These are phyloP conservation scores for Arctopsyche grandis DNA, from an alignment of 1,140 invertebrate genomes.

Conservation along the genomic window DNA sequence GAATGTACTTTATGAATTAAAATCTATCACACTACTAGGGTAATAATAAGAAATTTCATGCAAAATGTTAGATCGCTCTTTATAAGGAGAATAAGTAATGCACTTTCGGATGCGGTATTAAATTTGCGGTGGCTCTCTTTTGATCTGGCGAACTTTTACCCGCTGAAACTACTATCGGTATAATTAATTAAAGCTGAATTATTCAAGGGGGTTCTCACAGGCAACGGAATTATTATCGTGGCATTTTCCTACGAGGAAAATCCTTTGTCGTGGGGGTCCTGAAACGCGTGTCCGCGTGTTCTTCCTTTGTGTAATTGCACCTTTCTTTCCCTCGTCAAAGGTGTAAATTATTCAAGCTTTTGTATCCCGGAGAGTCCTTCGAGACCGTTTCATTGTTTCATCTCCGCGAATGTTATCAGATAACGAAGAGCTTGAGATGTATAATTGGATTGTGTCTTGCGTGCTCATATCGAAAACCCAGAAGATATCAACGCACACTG, in stretches of 20 bases:
- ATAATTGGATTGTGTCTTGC: background rate
- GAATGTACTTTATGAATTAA: no score
- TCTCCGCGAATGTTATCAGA: background rate
- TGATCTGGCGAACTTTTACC: background rate
- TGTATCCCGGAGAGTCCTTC: background rate
- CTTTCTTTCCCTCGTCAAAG: conserved; percentile 7
- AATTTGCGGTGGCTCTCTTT: no score
- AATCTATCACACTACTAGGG: no score
- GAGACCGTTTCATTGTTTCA: conserved; percentile 18
- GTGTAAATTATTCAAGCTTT: conserved; percentile 13
- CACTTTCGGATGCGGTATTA: no score
- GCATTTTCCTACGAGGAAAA: background rate
- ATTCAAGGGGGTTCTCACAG: background rate
- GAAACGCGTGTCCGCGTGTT: background rate
- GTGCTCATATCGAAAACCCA: background rate
- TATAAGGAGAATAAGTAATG: no score
- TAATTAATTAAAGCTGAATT: conserved; percentile 10
- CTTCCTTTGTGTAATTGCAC: conserved; percentile 2
- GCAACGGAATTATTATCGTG: background rate
- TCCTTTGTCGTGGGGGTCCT: background rate
- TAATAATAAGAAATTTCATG: no score
- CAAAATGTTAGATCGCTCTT: no score
- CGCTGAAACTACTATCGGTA: background rate
- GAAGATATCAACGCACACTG: no score
- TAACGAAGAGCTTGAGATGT: background rate